These are phyloP conservation scores for Habropoda laboriosa DNA, from an alignment of 1,140 invertebrate genomes.

Conservation along the genomic window DNA sequence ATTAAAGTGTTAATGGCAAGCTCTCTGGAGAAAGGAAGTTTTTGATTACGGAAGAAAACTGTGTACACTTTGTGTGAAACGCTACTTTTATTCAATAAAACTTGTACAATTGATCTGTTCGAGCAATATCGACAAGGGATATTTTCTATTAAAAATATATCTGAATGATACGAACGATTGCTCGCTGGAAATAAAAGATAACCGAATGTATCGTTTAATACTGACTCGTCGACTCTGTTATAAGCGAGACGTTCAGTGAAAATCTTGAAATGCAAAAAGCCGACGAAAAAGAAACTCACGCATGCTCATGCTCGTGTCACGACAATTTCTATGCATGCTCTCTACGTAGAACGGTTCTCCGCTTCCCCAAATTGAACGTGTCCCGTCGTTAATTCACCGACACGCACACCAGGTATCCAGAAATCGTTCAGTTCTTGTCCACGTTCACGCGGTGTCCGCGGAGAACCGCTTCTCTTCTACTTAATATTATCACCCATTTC, in stretches of 20 bases:
- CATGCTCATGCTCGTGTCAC: constrained; percentile 71
- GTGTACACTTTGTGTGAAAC: constrained; percentile 70
- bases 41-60: constrained; percentile 66
- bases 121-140: constrained; percentile 39
- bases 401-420: background rate
- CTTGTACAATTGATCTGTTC: constrained; percentile 55
- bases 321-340: constrained; percentile 55
- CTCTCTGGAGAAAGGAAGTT: constrained; percentile 65
- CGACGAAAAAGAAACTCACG: constrained; percentile 58
- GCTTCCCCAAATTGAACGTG: background rate
- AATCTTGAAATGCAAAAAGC: constrained; percentile 55
- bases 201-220: constrained; percentile 38
- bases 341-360: constrained; percentile 22
- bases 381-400: background rate
- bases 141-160: background rate
- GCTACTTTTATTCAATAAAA: constrained; percentile 76
- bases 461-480: background rate
- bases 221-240: constrained; percentile 34
- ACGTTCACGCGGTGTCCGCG: background rate
- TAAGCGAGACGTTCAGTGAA: background rate
- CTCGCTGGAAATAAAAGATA: constrained; percentile 3
- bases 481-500: constrained; percentile 21
- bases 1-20: constrained; percentile 78
- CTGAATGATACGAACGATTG: constrained; percentile 11
- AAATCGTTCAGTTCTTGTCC: background rate